Percentiles rank a stretch among this genome's conserved stretches.
These are phyloP conservation scores for Oryzias woworae DNA, from an alignment of 2,113 vertebrate species.

Conservation along the genomic window DNA sequence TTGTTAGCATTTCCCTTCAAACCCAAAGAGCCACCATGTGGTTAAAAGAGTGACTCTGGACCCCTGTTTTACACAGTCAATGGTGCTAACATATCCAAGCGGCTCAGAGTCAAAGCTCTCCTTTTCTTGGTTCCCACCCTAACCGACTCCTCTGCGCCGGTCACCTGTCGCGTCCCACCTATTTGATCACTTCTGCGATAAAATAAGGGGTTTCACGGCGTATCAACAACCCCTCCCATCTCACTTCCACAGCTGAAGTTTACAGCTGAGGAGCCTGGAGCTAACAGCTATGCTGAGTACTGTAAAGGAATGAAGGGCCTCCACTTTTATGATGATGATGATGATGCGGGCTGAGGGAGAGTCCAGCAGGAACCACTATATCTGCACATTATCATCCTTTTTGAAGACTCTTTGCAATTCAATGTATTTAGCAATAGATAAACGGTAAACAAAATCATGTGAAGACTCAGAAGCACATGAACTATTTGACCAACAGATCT, in stretches of 20 bases:
- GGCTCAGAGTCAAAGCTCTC: too few species aligned
- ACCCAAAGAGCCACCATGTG: too few species aligned
- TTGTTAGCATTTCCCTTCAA: too few species aligned
- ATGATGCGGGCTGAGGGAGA: slow-evolving; percentile 74
- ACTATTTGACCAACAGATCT: too few species aligned
- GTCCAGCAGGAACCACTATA: slow-evolving; percentile 6
- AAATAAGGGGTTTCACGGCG: slow-evolving; percentile 78
- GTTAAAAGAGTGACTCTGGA: too few species aligned
- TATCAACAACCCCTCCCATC: slow-evolving; percentile 81
- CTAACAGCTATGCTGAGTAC: slow-evolving; percentile 72
- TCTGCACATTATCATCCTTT: slow-evolving; percentile 26
- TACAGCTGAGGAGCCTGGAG: slow-evolving; percentile 65
- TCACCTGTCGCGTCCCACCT: slow-evolving; percentile 29
- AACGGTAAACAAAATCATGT: background rate
- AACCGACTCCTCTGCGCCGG: too few species aligned
- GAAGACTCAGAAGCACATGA: background rate
- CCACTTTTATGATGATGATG: slow-evolving; percentile 75
- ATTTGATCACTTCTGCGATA: slow-evolving; percentile 73
- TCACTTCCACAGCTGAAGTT: slow-evolving; percentile 72
- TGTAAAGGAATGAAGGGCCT: slow-evolving; percentile 73
- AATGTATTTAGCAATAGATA: slow-evolving; percentile 3
- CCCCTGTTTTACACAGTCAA: too few species aligned
- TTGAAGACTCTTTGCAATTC: slow-evolving; percentile 16
- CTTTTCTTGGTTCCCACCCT: slow-evolving; percentile 1
- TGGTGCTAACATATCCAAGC: too few species aligned